phyloP scores from a whole-genome alignment of 1,140 invertebrate species.

The Panulirus ornatus region DNA sequence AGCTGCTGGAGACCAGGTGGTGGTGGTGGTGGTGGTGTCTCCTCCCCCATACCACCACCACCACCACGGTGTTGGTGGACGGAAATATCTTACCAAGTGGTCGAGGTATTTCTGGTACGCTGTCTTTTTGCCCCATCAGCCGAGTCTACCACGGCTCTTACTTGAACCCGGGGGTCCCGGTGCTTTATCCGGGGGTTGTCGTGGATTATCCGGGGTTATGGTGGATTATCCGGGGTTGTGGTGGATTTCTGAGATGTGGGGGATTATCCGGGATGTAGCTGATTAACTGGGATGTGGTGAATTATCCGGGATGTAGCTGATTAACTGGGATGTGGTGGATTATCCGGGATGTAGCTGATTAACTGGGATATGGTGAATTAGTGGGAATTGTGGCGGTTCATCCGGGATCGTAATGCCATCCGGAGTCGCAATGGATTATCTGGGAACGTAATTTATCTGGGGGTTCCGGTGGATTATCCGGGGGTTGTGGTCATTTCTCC shows the following conservation, averaged over 20 bases:
- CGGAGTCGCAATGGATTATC: neutral
- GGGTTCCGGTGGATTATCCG: neutral
- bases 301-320: no score
- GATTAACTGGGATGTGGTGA: no score
- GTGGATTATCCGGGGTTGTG: neutral
- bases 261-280: neutral
- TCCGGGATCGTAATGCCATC: neutral
- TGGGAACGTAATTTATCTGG: no score
- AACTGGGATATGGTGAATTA: no score
- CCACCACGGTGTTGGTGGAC: no score
- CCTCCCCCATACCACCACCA: no score
- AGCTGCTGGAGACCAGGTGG: no score
- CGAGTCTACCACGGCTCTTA: neutral
- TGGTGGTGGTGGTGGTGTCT: no score
- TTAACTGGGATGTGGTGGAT: no score
- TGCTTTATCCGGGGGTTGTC: neutral
- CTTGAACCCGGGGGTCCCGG: neutral
- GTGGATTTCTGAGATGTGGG: neutral
- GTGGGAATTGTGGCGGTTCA: neutral
- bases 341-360: no score
- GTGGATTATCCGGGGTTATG: neutral
- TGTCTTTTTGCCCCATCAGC: neutral
- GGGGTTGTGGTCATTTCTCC: neutral
- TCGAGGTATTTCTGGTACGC: neutral
- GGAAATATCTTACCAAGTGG: neutral